These are phyloP conservation scores for Ascidia mentula DNA, from an alignment of 23 tunicate species.

Conservation along the genomic window DNA sequence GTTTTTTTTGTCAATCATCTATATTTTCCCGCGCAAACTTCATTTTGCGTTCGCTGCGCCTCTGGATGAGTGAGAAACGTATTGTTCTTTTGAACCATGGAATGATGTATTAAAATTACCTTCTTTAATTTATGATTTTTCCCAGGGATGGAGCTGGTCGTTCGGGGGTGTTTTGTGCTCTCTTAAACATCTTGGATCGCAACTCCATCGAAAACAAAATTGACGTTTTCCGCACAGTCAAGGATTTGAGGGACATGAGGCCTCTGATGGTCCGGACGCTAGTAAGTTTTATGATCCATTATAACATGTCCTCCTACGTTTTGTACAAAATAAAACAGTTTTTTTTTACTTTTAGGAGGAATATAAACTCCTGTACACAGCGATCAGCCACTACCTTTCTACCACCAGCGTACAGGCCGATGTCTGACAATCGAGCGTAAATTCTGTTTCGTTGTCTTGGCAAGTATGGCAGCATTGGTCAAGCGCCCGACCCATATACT, in stretches of 20 bases:
- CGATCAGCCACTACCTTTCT: not conserved
- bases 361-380: not conserved
- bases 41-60: too few relatives aligned
- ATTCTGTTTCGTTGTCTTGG: too few relatives aligned
- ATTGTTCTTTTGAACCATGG: too few relatives aligned
- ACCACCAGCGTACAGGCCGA: not conserved
- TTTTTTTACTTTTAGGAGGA: not conserved
- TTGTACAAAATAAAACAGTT: not conserved
- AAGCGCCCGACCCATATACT: too few relatives aligned
- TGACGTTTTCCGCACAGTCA: not conserved
- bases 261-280: not conserved
- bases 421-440: too few relatives aligned
- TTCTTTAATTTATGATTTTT: too few relatives aligned
- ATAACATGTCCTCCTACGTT: not conserved
- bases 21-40: too few relatives aligned
- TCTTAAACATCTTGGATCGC: not conserved
- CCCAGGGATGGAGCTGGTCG: constrained; percentile 3
- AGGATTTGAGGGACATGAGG: not conserved
- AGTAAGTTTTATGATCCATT: not conserved
- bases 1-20: too few relatives aligned
- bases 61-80: too few relatives aligned
- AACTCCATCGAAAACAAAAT: not conserved
- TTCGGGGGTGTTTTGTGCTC: not conserved
- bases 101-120: too few relatives aligned
- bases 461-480: too few relatives aligned